These are phyloP conservation scores for Drosophila chauvacae DNA, from an alignment of 1,140 invertebrate species.

Conservation along the genomic window DNA sequence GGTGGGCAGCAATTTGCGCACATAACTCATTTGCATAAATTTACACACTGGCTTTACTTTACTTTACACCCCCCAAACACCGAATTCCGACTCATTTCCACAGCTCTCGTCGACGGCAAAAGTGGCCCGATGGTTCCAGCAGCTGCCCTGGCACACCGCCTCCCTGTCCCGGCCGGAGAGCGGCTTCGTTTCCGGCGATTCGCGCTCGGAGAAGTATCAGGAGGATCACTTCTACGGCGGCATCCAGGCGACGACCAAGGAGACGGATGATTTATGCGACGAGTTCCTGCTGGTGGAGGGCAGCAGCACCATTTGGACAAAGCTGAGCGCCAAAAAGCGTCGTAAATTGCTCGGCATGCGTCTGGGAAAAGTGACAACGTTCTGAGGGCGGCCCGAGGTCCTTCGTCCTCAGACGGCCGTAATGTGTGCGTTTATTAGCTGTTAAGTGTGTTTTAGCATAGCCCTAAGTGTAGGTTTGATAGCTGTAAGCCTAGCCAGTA, in stretches of 20 bases:
- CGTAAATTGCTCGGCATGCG: slow-evolving; percentile 87
- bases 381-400: slow-evolving; percentile 79
- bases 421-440: slow-evolving; percentile 83
- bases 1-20: slow-evolving; percentile 78
- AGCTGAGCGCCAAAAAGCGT: slow-evolving; percentile 88
- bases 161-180: slow-evolving; percentile 89
- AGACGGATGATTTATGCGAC: slow-evolving; percentile 85
- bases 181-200: slow-evolving; percentile 88
- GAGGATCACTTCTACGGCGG: slow-evolving; percentile 78
- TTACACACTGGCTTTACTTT: slow-evolving; percentile 73
- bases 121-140: slow-evolving; percentile 90
- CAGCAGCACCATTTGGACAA: slow-evolving; percentile 87
- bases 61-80: slow-evolving; percentile 20
- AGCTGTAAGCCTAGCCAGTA: slow-evolving; percentile 54
- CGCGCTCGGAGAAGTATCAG: slow-evolving; percentile 83
- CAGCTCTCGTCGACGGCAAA: slow-evolving; percentile 89
- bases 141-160: slow-evolving; percentile 86
- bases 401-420: slow-evolving; percentile 13
- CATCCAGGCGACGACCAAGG: slow-evolving; percentile 82
- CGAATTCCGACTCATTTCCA: slow-evolving; percentile 51
- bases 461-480: slow-evolving; percentile 54
- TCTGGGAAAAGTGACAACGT: slow-evolving; percentile 88
- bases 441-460: slow-evolving; percentile 67
- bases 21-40: slow-evolving; percentile 83
- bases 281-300: slow-evolving; percentile 86